Base-by-base conservation (phyloP, 2,797 vertebrate genomes). In the Cyclopterus lumpus region DNA sequence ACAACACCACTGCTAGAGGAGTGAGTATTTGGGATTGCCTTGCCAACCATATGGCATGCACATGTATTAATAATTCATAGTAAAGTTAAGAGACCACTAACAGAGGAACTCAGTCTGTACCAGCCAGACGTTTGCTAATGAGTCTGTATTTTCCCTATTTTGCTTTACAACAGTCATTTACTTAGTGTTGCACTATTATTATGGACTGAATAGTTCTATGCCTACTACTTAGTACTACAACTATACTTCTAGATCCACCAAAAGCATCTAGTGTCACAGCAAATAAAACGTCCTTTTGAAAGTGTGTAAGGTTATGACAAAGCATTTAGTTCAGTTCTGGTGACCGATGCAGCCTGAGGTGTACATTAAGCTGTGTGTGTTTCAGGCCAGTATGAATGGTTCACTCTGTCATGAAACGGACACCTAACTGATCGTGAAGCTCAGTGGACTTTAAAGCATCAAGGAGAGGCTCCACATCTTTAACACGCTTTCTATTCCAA, bases 61-160 rank as follows among this genome's bases (percentile, higher is more conserved):
- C 86, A 92, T 93, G 90, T 93, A 77, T 92, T 90, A 91, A 86
- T 93, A 91, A 93, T 92, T 46, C 83, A 84, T 82, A 88, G 90
- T 88, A 89, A 92, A 83, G 75, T 87, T 75, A 91, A 77, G 74
- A 86, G 81, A 77, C 34, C 88, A 88, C 75, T 86, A 86, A 83
- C 61, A 75, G 60, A 55, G 60, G 60, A 69, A 42, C 64, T 77
- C 54, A 16, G 71, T 49, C 73, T 71, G 78, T 53, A 76, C 61
- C 77, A 71, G 80, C 82, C 84, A 86, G 81, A 84, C 74, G 1
- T 84, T 74, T 32, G 11, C 71, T 85, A 83, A 89, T 80, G 80
- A 88, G 55, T 67, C 30, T 16, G 46, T 70, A 54, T 84, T 83
- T 71, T 53, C 38, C 42, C 65, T 36, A 49, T 49, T 67, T 64